Evolutionary conservation across 2,113 vertebrate species (phyloP).

Genomic region (Acrocephalus arundinaceus): DNA sequence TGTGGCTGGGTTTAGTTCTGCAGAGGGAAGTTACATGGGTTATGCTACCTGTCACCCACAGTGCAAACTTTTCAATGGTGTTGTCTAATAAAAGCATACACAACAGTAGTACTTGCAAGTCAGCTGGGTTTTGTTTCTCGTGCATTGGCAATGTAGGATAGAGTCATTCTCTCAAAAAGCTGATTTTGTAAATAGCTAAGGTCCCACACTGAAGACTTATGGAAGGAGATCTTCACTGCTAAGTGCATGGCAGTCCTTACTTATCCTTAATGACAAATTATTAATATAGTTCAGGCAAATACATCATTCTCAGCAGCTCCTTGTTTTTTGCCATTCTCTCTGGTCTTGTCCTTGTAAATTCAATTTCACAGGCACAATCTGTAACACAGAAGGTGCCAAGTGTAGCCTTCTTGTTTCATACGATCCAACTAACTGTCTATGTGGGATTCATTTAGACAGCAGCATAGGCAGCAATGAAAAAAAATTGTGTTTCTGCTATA

Average conservation of each 20-base stretch:
- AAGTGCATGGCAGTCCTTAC: background rate
- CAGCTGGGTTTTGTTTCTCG: background rate
- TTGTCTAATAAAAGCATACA: background rate
- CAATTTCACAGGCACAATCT: constrained; percentile 54
- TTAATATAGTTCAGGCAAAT: constrained; percentile 5
- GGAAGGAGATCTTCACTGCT: background rate
- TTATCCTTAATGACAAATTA: constrained; percentile 11
- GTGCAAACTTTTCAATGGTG: background rate
- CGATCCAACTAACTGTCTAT: constrained; percentile 36
- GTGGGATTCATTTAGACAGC: constrained; percentile 38
- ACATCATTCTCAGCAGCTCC: background rate
- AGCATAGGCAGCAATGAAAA: background rate
- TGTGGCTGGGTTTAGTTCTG: background rate
- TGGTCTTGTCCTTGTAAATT: constrained; percentile 54
- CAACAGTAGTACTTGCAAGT: background rate
- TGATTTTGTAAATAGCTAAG: background rate
- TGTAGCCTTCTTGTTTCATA: constrained; percentile 49
- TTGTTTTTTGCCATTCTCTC: constrained; percentile 28
- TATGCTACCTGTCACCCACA: background rate
- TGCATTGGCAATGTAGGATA: background rate
- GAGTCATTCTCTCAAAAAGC: background rate
- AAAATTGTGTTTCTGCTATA: background rate
- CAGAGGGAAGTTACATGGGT: background rate
- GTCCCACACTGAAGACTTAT: background rate
- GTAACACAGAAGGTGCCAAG: constrained; percentile 51